Percentiles rank a stretch among this genome's conserved stretches.
phyloP scores from a whole-genome alignment of 2,113 vertebrate genomes.

The Esox niger region DNA sequence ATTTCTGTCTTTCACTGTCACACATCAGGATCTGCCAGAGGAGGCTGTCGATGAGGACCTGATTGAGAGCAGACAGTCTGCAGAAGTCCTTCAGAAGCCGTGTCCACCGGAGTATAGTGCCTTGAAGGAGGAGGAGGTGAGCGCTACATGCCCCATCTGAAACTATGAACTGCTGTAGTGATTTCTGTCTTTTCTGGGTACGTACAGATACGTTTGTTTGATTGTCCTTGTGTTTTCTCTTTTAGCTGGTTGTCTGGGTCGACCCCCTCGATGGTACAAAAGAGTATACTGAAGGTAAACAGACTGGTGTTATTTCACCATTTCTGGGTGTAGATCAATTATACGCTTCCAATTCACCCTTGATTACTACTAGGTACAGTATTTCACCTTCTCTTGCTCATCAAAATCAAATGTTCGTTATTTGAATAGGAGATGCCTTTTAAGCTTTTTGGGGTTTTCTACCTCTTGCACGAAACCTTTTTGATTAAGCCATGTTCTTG shows the following conservation, averaged over 20 bases:
- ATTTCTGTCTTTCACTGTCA: too few relatives aligned
- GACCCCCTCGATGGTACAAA: conserved; percentile 97
- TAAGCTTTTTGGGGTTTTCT: too few relatives aligned
- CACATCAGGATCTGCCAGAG: conserved; percentile 79
- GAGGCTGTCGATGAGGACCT: conserved; percentile 82
- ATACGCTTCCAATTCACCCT: neutral
- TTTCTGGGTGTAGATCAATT: neutral
- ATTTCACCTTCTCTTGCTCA: neutral
- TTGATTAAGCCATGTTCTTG: too few relatives aligned
- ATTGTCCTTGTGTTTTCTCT: conserved; percentile 39
- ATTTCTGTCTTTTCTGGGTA: neutral
- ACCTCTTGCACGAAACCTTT: too few relatives aligned
- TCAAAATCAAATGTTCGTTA: too few relatives aligned
- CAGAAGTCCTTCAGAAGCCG: conserved; percentile 82
- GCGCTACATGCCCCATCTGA: too few relatives aligned
- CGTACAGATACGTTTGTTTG: neutral
- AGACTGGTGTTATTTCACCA: neutral
- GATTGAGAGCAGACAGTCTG: conserved; percentile 82
- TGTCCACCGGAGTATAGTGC: conserved; percentile 83
- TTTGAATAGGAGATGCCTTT: too few relatives aligned
- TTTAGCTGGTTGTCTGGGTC: conserved; percentile 94
- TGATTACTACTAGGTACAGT: neutral
- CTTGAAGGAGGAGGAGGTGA: conserved; percentile 93
- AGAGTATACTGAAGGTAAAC: conserved; percentile 95
- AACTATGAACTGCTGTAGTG: neutral